Evolutionary conservation across 1,140 invertebrate species (phyloP), one percentile per base, ranked within the genome.

Genomic region (Tetramorium parvispinum): DNA sequence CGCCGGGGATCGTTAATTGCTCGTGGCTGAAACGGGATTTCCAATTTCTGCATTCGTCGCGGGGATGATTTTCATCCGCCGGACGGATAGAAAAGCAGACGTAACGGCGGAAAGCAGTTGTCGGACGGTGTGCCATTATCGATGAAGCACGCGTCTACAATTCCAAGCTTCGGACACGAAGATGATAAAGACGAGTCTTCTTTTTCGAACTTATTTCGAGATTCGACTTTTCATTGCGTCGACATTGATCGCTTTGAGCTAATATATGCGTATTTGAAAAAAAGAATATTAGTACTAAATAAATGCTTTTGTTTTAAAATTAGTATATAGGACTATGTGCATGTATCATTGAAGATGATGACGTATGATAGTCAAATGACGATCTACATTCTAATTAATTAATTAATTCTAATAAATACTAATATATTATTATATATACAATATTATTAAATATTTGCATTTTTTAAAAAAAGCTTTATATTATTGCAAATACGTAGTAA

Each of bases 1-100:
- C 89, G 86, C 73, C 21, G 73, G 73, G 87, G 89, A 81, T 90
- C 87, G 88, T 91, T 93, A 93, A 93, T 94, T 91, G 87, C 88
- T 87, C 87, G 87, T 32, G 78, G 46, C 71, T 87, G 87, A 91
- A 91, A 92, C 88, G 79, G 75, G 91, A 93, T 92, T 93, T 89
- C 85, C 86, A 85, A 76, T 87, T 68, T 68, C 40, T 68, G n/a
- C 65, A 27, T 24, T 55, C 57, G 57, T 63, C 66, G 73, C 55
- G 49, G 43, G 83, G 53, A 85, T 90, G 55, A 82, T 68, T 85
- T 89, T 59, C 75, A 76, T 79, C 43, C 63, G 55, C 13, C 51
- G 71, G 40, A 68, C 16, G 53, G 66, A 71, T 66, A 76, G 85
- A 24, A 16, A 43, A 43, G 10, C 40, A 53, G 49, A 88, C 65